Conservation (phyloP, 2,797 vertebrate genomes). For the Oreonectes daqikongensis region DNA sequence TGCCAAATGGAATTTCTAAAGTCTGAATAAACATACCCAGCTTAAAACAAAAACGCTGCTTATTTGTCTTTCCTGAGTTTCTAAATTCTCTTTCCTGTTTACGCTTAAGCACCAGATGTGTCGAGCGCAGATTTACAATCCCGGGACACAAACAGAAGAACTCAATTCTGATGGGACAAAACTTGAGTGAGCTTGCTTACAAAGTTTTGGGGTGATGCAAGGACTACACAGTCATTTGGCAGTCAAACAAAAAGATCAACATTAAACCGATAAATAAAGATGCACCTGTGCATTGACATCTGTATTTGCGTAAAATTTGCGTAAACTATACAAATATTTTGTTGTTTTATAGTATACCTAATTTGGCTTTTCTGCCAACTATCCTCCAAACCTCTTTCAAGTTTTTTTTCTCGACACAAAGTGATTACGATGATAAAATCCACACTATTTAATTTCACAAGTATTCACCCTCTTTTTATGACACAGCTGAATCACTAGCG, state of each 20-base stretch:
- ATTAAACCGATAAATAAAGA: not conserved
- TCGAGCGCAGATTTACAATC: constrained; percentile 20
- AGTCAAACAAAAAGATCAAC: not conserved
- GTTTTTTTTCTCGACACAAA: not conserved
- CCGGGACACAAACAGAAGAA: constrained; percentile 19
- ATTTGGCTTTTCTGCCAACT: not conserved
- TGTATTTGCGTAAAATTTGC: not conserved
- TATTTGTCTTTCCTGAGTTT: constrained; percentile 45
- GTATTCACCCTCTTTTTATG: not conserved
- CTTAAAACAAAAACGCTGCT: constrained; percentile 57
- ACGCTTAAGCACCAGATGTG: constrained; percentile 17
- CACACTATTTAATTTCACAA: not conserved
- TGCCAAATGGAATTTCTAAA: constrained; percentile 81
- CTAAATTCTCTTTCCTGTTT: constrained; percentile 43
- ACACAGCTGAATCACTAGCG: not conserved
- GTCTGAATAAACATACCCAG: constrained; percentile 80
- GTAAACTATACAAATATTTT: not conserved
- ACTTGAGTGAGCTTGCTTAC: not conserved
- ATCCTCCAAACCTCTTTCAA: not conserved
- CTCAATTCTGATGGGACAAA: constrained; percentile 20
- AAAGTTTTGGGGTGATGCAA: not conserved
- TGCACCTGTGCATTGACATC: not conserved
- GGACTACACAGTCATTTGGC: not conserved
- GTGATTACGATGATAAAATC: not conserved
- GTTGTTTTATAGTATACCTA: not conserved